Evolutionary conservation across 2,797 vertebrate species (phyloP), one percentile per base, ranked within the genome.

Genomic region (Antennarius maculatus): DNA sequence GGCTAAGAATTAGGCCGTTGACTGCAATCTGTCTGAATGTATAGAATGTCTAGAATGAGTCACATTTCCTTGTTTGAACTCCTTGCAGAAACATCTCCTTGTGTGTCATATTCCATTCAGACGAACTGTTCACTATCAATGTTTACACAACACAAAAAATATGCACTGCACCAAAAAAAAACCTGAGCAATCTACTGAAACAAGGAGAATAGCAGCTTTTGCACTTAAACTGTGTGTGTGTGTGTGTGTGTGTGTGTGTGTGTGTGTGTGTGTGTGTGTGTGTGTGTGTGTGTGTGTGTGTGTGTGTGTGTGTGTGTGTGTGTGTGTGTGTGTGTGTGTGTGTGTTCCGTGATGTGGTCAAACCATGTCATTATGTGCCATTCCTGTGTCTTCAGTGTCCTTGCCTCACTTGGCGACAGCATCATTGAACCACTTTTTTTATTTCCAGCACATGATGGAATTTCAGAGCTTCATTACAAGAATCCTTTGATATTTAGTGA

Each of bases 21-120:
- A 18, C 17, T 39, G n/a, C 28, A 0, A 4, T 55, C 13, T 31
- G 1, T 59, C 14, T 60, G 49, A 61, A 37, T 34, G 31, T 49
- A 11, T 9, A 48, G 28, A 10, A 49, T 52, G n/a, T 31, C 83
- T 79, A 72, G 47, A 18, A 66, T 75, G 80, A 74, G 50, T 79
- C 82, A 77, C 71, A 85, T 80, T 88, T 84, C 65, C 23, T 23
- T 60, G 39, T 66, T 59, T 31, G 57, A 23, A 23, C 23, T 65
- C 72, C 76, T 71, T 83, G 69, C 47, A 78, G 37, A 70, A 54
- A 69, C 61, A 9, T 50, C 7, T 69, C 49, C 16, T 13, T 31
- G 15, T 34, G 56, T 29, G 18, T 3, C 4, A 27, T 11, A 8
- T 64, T 42, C 8, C 15, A 42, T 53, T 51, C 6, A 52, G 14